Base-by-base conservation (phyloP, 2,113 vertebrate species). In the Callopanchax toddi region DNA sequence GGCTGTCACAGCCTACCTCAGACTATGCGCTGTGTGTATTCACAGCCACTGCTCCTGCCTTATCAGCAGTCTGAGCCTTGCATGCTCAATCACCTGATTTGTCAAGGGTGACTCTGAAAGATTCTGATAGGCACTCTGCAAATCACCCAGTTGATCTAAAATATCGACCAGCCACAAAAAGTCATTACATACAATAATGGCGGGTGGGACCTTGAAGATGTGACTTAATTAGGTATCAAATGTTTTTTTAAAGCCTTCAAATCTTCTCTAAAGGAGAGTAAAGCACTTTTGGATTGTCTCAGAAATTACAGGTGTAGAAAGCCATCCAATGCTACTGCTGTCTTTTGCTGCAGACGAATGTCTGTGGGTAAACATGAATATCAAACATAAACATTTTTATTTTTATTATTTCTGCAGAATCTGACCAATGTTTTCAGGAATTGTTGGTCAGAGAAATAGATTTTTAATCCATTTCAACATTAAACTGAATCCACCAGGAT, bases 71-170 rank as follows among this genome's bases (percentile, higher is more conserved):
- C 81, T 78, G 74, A 85, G 74, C 89, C 87, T 78, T 84, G 89
- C 87, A 87, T 89, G 88, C 89, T 89, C 90, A 91, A 89, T 91
- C 78, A 65, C 77, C 89, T 90, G 88, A 89, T 91, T 92, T 90
- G 89, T 92, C 91, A 91, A 88, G 91, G 90, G 86, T 90, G 89
- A 92, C 89, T 88, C 81, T 58, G 49, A 84, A 89, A 90, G 91
- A 91, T 90, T 92, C 91, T 90, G 89, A 92, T 92, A 88, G 91
- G 88, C 91, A 91, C 84, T 89, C 74, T 49, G 75, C 88, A 90
- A 92, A 93, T 92, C 91, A 92, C 85, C 87, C 87, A 88, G 91
- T 91, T 92, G 91, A 92, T 93, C 92, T 93, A 91, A 92, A 93
- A 91, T 92, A 93, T 92, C 88, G 92, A 93, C 85, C 89, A 61